Percentiles rank a stretch among this genome's conserved stretches.
These are phyloP conservation scores for Helicorthomorpha holstii DNA, from an alignment of 1,140 invertebrate genomes.

Conservation along the genomic window DNA sequence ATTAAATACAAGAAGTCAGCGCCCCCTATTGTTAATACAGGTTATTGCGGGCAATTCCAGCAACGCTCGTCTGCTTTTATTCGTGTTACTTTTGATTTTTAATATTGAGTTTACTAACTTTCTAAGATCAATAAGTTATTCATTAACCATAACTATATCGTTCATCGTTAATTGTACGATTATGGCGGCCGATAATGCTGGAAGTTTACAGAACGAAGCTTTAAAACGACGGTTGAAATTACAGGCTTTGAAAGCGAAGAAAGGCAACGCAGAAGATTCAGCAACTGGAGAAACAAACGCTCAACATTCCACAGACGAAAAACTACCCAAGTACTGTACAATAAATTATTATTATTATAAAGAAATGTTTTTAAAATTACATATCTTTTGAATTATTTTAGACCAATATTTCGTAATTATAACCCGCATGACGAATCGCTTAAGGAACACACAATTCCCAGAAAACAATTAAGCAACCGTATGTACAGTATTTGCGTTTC, in stretches of 20 bases:
- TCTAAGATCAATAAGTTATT: too few species aligned
- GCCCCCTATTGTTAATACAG: too few species aligned
- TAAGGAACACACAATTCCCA: conserved; percentile 44
- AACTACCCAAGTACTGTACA: conserved; percentile 12
- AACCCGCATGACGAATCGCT: conserved; percentile 65
- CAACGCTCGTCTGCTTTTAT: too few species aligned
- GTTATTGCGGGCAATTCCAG: too few species aligned
- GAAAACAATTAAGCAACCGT: conserved; percentile 48
- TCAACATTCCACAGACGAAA: conserved; percentile 13
- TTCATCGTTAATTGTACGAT: too few species aligned
- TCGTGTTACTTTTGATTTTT: too few species aligned
- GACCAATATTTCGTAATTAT: conserved; percentile 79
- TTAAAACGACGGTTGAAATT: conserved; percentile 59
- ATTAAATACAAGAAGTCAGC: too few species aligned
- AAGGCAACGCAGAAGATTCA: conserved; percentile 21
- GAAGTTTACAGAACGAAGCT: conserved; percentile 51
- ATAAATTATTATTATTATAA: too few species aligned
- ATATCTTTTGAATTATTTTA: conserved; percentile 22
- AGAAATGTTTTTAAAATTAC: too few species aligned
- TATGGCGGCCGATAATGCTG: conserved; percentile 14
- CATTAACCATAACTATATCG: too few species aligned
- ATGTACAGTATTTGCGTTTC: conserved; percentile 52
- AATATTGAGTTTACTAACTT: too few species aligned
- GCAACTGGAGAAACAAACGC: conserved; percentile 5
- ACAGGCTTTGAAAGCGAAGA: conserved; percentile 47